A percentile compares a stretch with the other conserved stretches of the same genome.
Evolutionary conservation across 1,140 invertebrate species (phyloP).

Genomic region (Leptinotarsa defecta): DNA sequence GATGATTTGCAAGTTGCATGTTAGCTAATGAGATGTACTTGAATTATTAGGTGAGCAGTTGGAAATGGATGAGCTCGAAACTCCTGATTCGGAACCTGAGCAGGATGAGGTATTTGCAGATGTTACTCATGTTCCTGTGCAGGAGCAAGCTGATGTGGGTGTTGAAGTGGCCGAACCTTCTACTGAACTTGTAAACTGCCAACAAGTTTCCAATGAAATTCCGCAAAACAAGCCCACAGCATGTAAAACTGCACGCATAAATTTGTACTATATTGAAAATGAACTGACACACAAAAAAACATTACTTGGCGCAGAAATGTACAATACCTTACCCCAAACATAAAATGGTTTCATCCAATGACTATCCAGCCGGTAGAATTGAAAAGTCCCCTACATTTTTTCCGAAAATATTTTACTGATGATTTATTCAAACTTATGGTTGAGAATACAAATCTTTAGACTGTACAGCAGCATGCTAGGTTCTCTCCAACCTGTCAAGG

Average conservation of each 20-base stretch:
- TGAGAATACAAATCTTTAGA: constrained; percentile 33
- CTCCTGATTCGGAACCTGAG: not conserved
- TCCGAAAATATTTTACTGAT: not conserved
- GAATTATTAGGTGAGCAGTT: too few relatives aligned
- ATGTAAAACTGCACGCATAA: too few relatives aligned
- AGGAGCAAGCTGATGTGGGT: not conserved
- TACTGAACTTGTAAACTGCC: not conserved
- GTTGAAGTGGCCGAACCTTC: not conserved
- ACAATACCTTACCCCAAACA: not conserved
- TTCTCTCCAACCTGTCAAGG: constrained; percentile 27
- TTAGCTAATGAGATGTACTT: not conserved
- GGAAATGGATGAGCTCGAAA: too few relatives aligned
- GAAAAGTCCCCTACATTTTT: too few relatives aligned
- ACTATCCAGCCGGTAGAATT: too few relatives aligned
- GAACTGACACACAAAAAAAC: not conserved
- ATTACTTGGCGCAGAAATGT: not conserved
- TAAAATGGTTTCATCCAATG: not conserved
- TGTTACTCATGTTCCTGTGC: not conserved
- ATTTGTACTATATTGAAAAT: too few relatives aligned
- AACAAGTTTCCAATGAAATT: not conserved
- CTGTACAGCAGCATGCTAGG: constrained; percentile 22
- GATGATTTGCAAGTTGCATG: not conserved
- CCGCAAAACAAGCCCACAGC: too few relatives aligned
- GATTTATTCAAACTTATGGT: constrained; percentile 21
- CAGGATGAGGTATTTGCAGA: not conserved